Evolutionary conservation across 2,797 vertebrate genomes (phyloP), one percentile per base, ranked within the genome.

Genomic region (Falco concolor): DNA sequence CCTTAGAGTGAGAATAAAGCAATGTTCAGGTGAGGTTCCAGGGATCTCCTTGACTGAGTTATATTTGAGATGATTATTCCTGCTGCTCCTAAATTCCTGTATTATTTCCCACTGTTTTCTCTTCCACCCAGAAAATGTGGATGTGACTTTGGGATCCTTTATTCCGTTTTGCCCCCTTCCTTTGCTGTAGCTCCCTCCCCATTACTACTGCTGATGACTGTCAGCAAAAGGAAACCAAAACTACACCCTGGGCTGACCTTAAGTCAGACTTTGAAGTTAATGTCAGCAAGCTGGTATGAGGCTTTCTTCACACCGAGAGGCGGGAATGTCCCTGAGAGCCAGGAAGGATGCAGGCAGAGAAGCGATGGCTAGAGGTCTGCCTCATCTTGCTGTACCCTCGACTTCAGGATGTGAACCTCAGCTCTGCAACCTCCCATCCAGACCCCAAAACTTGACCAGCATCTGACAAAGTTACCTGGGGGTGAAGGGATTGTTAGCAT

Each of bases 241-340:
- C 63, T 42, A 9, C 57, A 47, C 20, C 14, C 40, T 30, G 54
- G 54, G 24, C 49, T 89, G 81, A 40, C 0, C 0, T 60, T 52
- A 20, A 40, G 14, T 60, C 50, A 30, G 52, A 19, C 34, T 79
- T 67, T 28, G 36, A 61, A 83, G 84, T 32, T 65, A 54, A 59
- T 38, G 32, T 49, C 84, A 65, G 22, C 0, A 2, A 56, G 42
- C 9, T 60, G 52, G 14, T 60, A 10, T 28, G 63, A 54, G 67
- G 40, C 25, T 78, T 52, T 56, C 53, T 47, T 61, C 52, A 6
- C 28, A 6, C 36, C 0, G 2, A 85, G 65, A 76, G 38, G 38
- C 52, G 73, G 64, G n/a, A 81, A 28, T 1, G 0, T 49, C 49
- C 38, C 13, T 0, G 8, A 2, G 60, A 69, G 56, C 8, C 9